phyloP scores from a whole-genome alignment of 2,113 vertebrate genomes.

The Illadopsis cleaveri region DNA sequence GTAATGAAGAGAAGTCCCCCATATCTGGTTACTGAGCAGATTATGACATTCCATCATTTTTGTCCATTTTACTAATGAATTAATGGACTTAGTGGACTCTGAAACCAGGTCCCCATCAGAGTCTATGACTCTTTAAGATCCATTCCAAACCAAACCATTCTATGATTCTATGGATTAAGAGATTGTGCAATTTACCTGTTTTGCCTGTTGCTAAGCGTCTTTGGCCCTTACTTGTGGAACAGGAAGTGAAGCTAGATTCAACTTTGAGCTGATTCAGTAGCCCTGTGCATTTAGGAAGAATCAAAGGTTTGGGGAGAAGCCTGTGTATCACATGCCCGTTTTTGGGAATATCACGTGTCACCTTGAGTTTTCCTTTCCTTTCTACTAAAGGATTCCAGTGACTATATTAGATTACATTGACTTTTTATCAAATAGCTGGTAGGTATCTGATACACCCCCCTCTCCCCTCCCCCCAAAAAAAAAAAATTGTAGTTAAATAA shows the following conservation, averaged over 20 bases:
- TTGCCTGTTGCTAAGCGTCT: background rate
- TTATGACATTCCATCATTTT: background rate
- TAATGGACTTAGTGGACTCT: background rate
- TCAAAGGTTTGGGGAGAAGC: background rate
- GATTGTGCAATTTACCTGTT: background rate
- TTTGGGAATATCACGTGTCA: background rate
- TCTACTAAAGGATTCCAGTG: background rate
- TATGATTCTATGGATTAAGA: background rate
- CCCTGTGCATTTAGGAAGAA: background rate
- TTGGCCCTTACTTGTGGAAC: background rate
- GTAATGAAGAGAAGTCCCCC: background rate
- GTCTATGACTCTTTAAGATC: background rate
- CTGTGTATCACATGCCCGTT: background rate
- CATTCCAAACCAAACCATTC: background rate
- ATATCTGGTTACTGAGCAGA: background rate
- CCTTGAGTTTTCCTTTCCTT: background rate
- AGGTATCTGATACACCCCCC: background rate
- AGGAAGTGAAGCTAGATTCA: background rate
- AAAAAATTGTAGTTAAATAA: background rate
- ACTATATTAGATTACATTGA: background rate
- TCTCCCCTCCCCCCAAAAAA: accelerated
- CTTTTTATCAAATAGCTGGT: background rate
- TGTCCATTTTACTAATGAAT: background rate
- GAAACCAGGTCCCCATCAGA: background rate
- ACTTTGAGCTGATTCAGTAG: background rate